These are phyloP conservation scores for Pollenia griseotomentosa DNA, from an alignment of 2,888 invertebrate genomes.

Conservation along the genomic window DNA sequence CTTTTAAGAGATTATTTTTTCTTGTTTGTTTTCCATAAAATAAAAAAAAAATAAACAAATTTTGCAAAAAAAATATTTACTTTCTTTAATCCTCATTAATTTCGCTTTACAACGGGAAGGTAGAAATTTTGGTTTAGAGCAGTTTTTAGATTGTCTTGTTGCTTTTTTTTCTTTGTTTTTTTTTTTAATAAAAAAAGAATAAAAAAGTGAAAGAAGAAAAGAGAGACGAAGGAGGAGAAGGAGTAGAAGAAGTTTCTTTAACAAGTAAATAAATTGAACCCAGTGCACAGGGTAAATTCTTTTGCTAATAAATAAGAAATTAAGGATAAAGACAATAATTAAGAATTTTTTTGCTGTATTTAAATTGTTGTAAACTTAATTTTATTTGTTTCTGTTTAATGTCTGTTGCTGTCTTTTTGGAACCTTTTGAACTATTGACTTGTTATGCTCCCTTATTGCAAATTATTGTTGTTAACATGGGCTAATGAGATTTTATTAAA, in stretches of 20 bases:
- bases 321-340: constrained; percentile 28
- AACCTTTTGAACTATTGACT: constrained; percentile 28
- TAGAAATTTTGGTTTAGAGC: not conserved
- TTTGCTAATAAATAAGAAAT: constrained; percentile 1
- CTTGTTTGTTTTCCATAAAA: not conserved
- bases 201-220: not conserved
- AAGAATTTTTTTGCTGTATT: constrained; percentile 2
- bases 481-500: constrained; percentile 37
- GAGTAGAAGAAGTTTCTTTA: not conserved
- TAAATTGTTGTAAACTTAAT: constrained; percentile 29
- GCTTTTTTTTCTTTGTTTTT: not conserved
- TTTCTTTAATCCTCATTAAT: constrained; percentile 5
- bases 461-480: constrained; percentile 20
- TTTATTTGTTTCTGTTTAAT: not conserved
- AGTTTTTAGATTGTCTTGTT: constrained; percentile 6
- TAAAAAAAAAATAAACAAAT: not conserved
- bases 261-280: not conserved
- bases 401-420: not conserved
- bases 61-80: not conserved
- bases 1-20: not conserved
- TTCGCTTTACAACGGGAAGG: constrained; percentile 14
- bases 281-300: not conserved
- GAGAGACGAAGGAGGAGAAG: not conserved
- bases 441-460: constrained; percentile 3
- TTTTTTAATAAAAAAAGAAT: not conserved